Conservation (phyloP, 1,140 invertebrate genomes). For the Psilanteris sp. region DNA sequence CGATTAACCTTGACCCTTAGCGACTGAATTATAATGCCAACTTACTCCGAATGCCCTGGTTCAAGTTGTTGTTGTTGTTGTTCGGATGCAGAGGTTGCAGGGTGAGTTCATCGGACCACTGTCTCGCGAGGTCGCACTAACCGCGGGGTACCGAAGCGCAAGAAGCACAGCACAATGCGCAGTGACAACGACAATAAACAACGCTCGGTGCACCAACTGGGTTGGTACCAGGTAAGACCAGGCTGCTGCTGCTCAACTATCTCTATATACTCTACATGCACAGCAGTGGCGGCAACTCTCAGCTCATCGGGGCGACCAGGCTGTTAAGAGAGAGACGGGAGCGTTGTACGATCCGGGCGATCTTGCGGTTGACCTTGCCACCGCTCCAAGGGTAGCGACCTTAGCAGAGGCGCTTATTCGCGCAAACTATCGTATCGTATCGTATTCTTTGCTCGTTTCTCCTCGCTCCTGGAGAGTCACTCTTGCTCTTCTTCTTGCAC, state of each 20-base stretch:
- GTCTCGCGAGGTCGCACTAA: conserved; percentile 28
- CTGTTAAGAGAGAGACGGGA: conserved; percentile 62
- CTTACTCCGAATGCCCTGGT: conserved; percentile 33
- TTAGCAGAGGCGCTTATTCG: conserved; percentile 68
- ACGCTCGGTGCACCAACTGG: neutral
- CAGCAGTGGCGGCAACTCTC: conserved; percentile 39
- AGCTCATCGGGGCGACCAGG: conserved; percentile 58
- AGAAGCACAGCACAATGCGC: conserved; percentile 16
- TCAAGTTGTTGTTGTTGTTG: conserved; percentile 19
- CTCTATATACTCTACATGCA: conserved; percentile 32
- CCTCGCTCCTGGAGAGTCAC: conserved; percentile 62
- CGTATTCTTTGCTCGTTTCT: conserved; percentile 60
- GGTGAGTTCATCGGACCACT: conserved; percentile 56
- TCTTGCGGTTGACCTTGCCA: conserved; percentile 77
- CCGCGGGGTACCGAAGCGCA: neutral
- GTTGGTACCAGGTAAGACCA: conserved; percentile 2
- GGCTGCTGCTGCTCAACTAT: conserved; percentile 30
- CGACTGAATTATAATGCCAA: too few species aligned
- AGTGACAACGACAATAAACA: neutral
- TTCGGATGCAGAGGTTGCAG: conserved; percentile 14
- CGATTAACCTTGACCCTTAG: too few species aligned
- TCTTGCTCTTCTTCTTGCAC: conserved; percentile 65
- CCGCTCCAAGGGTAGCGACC: conserved; percentile 76
- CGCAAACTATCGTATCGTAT: conserved; percentile 60
- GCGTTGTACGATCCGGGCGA: conserved; percentile 69